Evolutionary conservation across 2,113 vertebrate genomes (phyloP).

Genomic region (Columba livia): DNA sequence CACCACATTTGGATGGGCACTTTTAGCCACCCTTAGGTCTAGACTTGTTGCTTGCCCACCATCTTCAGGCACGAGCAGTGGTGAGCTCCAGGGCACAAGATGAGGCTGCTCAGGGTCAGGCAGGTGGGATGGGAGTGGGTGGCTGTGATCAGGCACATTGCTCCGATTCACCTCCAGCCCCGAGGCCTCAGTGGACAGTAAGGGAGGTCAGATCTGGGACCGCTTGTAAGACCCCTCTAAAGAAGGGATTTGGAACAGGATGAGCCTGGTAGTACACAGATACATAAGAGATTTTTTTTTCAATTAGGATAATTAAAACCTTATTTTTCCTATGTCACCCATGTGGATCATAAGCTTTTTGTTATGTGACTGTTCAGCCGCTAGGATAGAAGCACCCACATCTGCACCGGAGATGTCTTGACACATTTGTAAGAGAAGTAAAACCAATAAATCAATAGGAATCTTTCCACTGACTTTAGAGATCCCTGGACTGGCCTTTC

Average conservation of each 20-base stretch:
- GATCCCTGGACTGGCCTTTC: background rate
- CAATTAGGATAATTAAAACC: background rate
- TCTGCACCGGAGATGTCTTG: background rate
- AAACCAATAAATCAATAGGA: background rate
- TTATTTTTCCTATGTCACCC: background rate
- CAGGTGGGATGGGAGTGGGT: background rate
- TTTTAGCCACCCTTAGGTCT: background rate
- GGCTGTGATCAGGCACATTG: background rate
- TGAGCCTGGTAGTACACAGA: background rate
- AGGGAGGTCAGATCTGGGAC: background rate
- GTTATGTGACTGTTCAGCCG: background rate
- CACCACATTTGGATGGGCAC: fast-evolving
- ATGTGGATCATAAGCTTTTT: background rate
- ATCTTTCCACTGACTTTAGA: background rate
- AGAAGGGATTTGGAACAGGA: background rate
- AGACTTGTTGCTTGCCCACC: background rate
- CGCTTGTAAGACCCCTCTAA: background rate
- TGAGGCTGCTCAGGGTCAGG: background rate
- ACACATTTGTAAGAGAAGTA: background rate
- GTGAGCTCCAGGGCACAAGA: background rate
- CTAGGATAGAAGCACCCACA: background rate
- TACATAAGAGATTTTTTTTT: background rate
- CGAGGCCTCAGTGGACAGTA: background rate
- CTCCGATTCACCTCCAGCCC: background rate
- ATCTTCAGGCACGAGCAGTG: background rate